These are phyloP conservation scores for Sycophila texana DNA, from an alignment of 2,888 invertebrate genomes.

Conservation along the genomic window DNA sequence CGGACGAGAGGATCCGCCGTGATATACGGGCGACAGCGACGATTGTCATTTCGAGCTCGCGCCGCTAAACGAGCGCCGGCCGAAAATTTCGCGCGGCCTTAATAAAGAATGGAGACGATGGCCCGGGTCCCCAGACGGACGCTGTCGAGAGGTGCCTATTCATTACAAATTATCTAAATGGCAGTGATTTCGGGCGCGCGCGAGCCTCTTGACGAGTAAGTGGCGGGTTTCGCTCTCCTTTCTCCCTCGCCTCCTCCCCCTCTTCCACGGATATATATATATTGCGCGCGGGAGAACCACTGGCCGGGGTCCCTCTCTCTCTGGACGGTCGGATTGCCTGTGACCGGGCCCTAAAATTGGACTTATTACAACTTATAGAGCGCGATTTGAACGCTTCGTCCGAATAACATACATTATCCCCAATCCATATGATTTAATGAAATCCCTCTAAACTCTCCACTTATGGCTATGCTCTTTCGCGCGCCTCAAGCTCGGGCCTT, in stretches of 20 bases:
- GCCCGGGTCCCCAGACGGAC: slow-evolving; percentile 25
- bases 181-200: slow-evolving; percentile 78
- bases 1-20: neutral
- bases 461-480: slow-evolving; percentile 70
- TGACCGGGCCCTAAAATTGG: slow-evolving; percentile 75
- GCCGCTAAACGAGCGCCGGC: neutral
- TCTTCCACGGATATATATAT: slow-evolving; percentile 61
- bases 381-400: slow-evolving; percentile 74
- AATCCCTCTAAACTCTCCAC: slow-evolving; percentile 76
- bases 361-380: slow-evolving; percentile 76
- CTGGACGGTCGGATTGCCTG: slow-evolving; percentile 57
- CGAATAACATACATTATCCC: slow-evolving; percentile 76
- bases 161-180: slow-evolving; percentile 80
- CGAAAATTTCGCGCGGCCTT: slow-evolving; percentile 36
- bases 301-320: slow-evolving; percentile 64
- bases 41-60: slow-evolving; percentile 53
- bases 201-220: slow-evolving; percentile 70
- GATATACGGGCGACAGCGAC: slow-evolving; percentile 56
- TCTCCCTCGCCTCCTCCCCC: slow-evolving; percentile 58
- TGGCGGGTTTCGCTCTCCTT: slow-evolving; percentile 71
- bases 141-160: slow-evolving; percentile 76
- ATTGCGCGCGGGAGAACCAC: slow-evolving; percentile 66
- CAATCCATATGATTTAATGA: slow-evolving; percentile 76
- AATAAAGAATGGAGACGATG: slow-evolving; percentile 33
- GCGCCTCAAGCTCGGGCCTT: slow-evolving; percentile 52